These are phyloP conservation scores for Haplotaxodon microlepis DNA, from an alignment of 2,113 vertebrate genomes.

Conservation along the genomic window DNA sequence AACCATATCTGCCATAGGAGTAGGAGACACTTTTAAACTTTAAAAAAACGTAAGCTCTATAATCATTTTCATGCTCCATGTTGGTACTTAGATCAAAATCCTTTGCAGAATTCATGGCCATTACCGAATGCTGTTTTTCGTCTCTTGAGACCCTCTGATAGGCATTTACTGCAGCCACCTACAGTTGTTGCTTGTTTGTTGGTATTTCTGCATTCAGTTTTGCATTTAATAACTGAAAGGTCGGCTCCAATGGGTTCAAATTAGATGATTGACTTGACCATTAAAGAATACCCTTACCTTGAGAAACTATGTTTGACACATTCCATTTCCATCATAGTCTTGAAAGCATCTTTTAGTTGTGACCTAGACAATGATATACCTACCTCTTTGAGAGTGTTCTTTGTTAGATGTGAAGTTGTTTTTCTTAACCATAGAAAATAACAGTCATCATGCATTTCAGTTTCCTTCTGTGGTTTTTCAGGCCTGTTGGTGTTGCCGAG, in stretches of 20 bases:
- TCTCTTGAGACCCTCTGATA: background rate
- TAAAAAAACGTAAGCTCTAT: background rate
- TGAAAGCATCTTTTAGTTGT: background rate
- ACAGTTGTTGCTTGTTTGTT: background rate
- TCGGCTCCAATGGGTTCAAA: background rate
- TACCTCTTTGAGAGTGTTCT: background rate
- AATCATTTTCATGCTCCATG: background rate
- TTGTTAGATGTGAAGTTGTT: background rate
- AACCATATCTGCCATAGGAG: background rate
- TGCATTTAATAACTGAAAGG: background rate
- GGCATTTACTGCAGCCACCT: background rate
- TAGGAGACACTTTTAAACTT: background rate
- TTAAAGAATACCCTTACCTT: background rate
- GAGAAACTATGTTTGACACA: background rate
- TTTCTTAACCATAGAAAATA: background rate
- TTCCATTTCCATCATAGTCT: background rate
- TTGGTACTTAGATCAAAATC: background rate
- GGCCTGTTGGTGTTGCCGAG: background rate
- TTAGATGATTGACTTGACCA: background rate
- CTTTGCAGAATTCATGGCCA: background rate
- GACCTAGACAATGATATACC: background rate
- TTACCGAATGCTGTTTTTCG: background rate
- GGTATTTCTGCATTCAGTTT: background rate
- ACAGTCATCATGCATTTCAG: background rate
- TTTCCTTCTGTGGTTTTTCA: background rate